These are phyloP conservation scores for Columbina picui DNA, from an alignment of 2,113 vertebrate species.

Conservation along the genomic window DNA sequence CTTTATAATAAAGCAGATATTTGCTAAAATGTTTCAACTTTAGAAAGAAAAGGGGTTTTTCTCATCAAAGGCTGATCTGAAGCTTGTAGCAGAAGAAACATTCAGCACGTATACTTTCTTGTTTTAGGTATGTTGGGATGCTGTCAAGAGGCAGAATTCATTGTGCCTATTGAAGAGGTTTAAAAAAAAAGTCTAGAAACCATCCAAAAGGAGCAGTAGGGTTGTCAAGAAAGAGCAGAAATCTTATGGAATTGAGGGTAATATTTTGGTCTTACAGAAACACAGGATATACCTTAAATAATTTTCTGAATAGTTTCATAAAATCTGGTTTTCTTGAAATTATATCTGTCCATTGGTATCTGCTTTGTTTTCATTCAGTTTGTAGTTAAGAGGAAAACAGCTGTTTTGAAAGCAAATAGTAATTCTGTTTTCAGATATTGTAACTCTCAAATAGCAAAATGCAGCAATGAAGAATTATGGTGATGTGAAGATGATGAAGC, in stretches of 20 bases:
- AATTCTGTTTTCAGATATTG: background rate
- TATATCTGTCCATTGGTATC: background rate
- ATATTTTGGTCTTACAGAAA: background rate
- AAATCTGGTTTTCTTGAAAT: background rate
- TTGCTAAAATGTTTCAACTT: conserved; percentile 4
- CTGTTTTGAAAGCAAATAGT: background rate
- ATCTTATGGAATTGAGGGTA: background rate
- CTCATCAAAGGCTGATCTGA: conserved; percentile 13
- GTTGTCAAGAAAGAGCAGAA: background rate
- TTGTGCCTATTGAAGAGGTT: background rate
- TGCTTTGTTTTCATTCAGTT: background rate
- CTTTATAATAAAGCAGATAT: background rate
- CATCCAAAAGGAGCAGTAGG: background rate
- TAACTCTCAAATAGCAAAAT: background rate
- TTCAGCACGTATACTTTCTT: background rate
- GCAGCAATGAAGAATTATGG: background rate
- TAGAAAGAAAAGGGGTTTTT: background rate
- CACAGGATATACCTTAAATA: background rate
- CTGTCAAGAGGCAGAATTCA: background rate
- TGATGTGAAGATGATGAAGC: background rate
- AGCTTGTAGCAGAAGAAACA: background rate
- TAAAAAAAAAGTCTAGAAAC: background rate
- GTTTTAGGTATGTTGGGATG: background rate
- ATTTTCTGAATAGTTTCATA: background rate
- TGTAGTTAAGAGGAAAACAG: background rate